Conservation (phyloP, 2,888 invertebrate species). For the Acanthopleura granulata region DNA sequence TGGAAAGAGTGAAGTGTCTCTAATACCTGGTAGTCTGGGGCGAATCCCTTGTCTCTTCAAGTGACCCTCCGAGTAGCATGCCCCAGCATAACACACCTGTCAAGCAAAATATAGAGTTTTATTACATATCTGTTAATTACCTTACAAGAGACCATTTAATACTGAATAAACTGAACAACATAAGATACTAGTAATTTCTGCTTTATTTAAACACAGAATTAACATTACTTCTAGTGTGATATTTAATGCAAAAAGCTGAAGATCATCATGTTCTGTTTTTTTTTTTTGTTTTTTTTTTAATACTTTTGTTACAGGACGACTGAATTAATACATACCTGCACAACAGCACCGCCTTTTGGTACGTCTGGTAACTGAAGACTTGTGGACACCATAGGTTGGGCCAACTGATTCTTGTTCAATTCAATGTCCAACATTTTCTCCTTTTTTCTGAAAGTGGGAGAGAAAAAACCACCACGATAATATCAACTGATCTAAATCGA, state of each 20-base stretch:
- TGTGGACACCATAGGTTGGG: constrained; percentile 41
- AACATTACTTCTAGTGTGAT: too few species aligned
- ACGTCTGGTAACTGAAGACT: constrained; percentile 56
- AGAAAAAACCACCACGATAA: not conserved
- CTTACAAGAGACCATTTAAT: too few species aligned
- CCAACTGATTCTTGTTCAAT: constrained; percentile 37
- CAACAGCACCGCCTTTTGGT: constrained; percentile 58
- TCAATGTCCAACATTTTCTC: constrained; percentile 52
- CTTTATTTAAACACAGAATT: too few species aligned
- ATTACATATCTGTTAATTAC: too few species aligned
- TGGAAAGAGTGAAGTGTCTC: constrained; percentile 53
- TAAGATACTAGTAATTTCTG: too few species aligned
- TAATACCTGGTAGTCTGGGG: constrained; percentile 65
- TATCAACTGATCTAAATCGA: too few species aligned
- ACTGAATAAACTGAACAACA: too few species aligned
- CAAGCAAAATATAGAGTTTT: too few species aligned
- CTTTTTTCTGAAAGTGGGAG: not conserved
- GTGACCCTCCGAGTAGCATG: constrained; percentile 70
- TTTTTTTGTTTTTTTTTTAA: too few species aligned
- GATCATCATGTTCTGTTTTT: too few species aligned
- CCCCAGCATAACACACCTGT: constrained; percentile 71
- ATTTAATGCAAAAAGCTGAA: too few species aligned
- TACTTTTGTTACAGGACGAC: too few species aligned
- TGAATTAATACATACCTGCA: constrained; percentile 48
- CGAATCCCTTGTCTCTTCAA: constrained; percentile 68